Conservation (phyloP, 2,888 invertebrate genomes). For the Drosophila flavopinicola region DNA sequence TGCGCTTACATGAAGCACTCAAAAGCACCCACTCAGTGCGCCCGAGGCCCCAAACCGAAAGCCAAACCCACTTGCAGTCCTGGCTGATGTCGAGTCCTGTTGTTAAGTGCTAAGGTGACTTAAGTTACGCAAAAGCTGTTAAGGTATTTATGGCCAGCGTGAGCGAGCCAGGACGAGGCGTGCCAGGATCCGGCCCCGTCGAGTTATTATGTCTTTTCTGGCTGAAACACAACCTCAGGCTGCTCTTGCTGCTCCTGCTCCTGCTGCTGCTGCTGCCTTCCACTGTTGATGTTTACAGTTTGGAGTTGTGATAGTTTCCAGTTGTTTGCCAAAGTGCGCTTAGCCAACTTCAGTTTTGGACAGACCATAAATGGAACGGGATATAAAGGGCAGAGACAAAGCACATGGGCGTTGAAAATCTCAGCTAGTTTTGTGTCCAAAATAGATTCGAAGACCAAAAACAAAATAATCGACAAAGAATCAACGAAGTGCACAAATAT, state of each 20-base stretch:
- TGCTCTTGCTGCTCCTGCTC: not conserved
- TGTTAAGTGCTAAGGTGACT: constrained; percentile 71
- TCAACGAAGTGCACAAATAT: no score
- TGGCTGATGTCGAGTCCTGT: constrained; percentile 29
- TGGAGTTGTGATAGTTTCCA: constrained; percentile 35
- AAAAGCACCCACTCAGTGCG: constrained; percentile 5
- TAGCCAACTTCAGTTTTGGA: constrained; percentile 10
- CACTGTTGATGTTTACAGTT: constrained; percentile 38
- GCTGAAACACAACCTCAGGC: constrained; percentile 13
- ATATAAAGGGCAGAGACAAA: not conserved
- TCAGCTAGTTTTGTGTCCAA: not conserved
- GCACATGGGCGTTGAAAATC: not conserved
- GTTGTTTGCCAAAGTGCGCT: constrained; percentile 33
- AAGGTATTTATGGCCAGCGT: constrained; percentile 71
- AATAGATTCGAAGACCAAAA: no score
- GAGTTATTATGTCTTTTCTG: constrained; percentile 46
- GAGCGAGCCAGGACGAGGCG: constrained; percentile 37
- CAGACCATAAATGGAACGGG: not conserved
- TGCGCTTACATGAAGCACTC: constrained; percentile 61
- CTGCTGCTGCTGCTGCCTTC: constrained; percentile 1
- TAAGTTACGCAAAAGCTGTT: constrained; percentile 74
- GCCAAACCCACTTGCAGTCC: not conserved
- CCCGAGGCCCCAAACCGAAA: not conserved
- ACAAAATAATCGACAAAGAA: not conserved
- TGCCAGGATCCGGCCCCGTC: constrained; percentile 37